Evolutionary conservation across 2,888 invertebrate species (phyloP).

Genomic region (Miltochrista miniata): DNA sequence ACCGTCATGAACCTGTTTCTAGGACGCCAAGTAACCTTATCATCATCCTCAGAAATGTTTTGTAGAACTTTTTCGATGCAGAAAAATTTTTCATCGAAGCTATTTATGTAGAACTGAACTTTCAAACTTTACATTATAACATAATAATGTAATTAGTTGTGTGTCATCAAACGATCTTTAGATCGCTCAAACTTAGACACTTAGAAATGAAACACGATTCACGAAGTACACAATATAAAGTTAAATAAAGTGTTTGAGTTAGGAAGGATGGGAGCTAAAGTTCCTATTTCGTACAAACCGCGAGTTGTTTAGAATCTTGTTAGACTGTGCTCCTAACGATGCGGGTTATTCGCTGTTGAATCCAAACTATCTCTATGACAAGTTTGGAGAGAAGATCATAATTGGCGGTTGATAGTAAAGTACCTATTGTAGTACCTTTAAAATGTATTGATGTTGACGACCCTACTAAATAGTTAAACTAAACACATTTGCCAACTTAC

Average conservation of each 20-base stretch:
- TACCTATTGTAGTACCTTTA: no score
- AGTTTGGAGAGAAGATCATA: no score
- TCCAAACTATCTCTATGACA: conserved; percentile 2
- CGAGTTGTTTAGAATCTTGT: conserved; percentile 22
- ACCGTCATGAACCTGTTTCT: no score
- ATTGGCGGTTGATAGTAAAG: no score
- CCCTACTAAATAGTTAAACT: no score
- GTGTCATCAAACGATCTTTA: not conserved
- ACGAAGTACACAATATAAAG: conserved; percentile 33
- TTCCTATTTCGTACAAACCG: conserved; percentile 19
- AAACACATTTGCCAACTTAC: no score
- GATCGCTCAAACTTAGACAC: conserved; percentile 11
- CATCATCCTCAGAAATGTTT: no score
- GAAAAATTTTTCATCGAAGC: no score
- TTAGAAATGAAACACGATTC: conserved; percentile 21
- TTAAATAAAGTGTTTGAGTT: conserved; percentile 36
- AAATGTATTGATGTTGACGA: no score
- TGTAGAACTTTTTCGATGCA: no score
- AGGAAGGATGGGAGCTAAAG: conserved; percentile 22
- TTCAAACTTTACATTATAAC: no score
- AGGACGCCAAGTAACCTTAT: no score
- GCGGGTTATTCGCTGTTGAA: conserved; percentile 1
- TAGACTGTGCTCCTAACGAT: conserved; percentile 6
- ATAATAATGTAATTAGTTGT: not conserved
- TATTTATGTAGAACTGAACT: not conserved